Evolutionary conservation across 2,888 invertebrate genomes (phyloP), one percentile per base, ranked within the genome.

Genomic region (Horisme vitalbata): DNA sequence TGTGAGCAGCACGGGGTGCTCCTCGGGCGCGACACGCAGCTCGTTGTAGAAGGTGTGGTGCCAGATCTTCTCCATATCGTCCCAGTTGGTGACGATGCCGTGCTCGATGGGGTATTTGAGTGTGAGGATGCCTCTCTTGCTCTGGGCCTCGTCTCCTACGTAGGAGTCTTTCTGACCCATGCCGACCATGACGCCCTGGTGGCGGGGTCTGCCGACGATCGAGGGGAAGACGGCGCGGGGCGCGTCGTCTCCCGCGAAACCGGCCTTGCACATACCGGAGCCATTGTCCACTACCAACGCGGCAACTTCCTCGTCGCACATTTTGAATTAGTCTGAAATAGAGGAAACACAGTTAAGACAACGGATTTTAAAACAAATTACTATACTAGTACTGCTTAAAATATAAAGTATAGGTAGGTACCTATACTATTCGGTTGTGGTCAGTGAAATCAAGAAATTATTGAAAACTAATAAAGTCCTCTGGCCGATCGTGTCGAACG

Each of bases 41-140:
- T 98, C 97, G 83, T 98, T 98, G 95, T 98, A 98, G 94, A 98
- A 98, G 76, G 98, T 97, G 92, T 98, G 98, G 89, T 98, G 98
- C 98, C 98, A 98, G 92, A 98, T 98, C 91, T 98, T 97, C 91
- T 98, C 98, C 98, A 98, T 98, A 76, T 97, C 97, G 76, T 98
- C 97, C 98, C 98, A 98, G 93, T 98, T 97, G 86, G 97, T 98
- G 79, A 98, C 96, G 90, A 98, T 97, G 72, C 97, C 97, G 91
- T 98, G 97, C 86, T 98, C 97, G 84, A 98, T 97, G 75, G 97
- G 97, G 91, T 98, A 98, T 84, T 98, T 97, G 79, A 98, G 91
- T 60, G 97, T 97, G 68, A 97, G 94, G 91, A 98, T 97, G 91
- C 97, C 97, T 91, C 97, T 93, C 91, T 97, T 98, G 92, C 95